Conservation (phyloP, 37 sponge, comb jelly and placozoan species). For the Agelas oroides region DNA sequence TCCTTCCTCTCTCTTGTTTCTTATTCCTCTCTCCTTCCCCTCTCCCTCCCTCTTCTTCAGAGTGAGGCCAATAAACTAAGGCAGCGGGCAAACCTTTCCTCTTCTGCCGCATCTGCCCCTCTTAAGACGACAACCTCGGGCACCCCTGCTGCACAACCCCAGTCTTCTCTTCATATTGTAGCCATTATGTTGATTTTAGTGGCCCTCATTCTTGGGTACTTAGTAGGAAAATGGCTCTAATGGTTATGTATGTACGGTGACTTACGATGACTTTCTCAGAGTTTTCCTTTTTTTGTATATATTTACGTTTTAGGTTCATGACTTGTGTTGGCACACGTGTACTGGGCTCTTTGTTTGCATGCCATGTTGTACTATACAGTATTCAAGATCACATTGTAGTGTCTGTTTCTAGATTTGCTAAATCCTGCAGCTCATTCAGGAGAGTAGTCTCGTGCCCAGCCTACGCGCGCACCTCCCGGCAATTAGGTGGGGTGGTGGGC, state of each 20-base stretch:
- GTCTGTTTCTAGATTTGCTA: too few relatives aligned
- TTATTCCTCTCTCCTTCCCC: background rate
- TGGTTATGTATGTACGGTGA: background rate
- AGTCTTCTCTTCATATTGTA: slow-evolving; percentile 36
- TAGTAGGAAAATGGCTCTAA: slow-evolving; percentile 64
- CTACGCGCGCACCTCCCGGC: too few relatives aligned
- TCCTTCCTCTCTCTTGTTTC: background rate
- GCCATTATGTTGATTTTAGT: slow-evolving; percentile 71
- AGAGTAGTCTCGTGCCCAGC: too few relatives aligned
- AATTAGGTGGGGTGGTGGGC: too few relatives aligned
- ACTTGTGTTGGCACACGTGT: too few relatives aligned
- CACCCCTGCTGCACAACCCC: background rate
- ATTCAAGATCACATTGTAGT: too few relatives aligned
- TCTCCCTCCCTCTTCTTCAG: slow-evolving; percentile 32
- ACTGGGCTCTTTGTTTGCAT: too few relatives aligned
- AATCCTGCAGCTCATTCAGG: too few relatives aligned
- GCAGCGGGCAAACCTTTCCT: slow-evolving; percentile 22
- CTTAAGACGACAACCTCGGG: background rate
- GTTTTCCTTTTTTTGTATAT: too few relatives aligned
- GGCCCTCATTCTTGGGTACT: slow-evolving; percentile 77
- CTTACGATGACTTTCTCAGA: too few relatives aligned
- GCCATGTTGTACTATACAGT: too few relatives aligned
- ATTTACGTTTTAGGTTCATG: too few relatives aligned
- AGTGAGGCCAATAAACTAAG: slow-evolving; percentile 60
- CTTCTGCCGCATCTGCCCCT: slow-evolving; percentile 6